phyloP scores from a whole-genome alignment of 1,140 invertebrate genomes.

The Orius insidiosus region DNA sequence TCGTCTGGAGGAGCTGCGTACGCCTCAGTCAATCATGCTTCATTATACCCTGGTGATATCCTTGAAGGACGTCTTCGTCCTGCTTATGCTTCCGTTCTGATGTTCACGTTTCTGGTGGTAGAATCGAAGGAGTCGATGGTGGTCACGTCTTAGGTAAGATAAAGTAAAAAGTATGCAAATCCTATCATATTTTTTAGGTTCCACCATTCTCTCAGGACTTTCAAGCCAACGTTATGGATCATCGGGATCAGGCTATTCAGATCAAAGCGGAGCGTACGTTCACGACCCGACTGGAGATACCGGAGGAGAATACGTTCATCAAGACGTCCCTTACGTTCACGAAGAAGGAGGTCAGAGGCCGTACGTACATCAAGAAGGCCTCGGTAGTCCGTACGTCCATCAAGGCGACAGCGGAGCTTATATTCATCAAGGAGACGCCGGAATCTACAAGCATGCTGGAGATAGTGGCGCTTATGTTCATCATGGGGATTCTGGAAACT shows the following conservation, averaged over 20 bases:
- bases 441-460: slow-evolving; percentile 14
- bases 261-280: slow-evolving; percentile 26
- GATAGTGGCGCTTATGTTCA: background rate
- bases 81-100: slow-evolving; percentile 21
- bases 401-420: slow-evolving; percentile 5
- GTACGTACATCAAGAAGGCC: slow-evolving; percentile 16
- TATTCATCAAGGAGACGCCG: slow-evolving; percentile 7
- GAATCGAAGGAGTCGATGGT: slow-evolving; percentile 18
- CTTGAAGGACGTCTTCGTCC: slow-evolving; percentile 20
- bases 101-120: slow-evolving; percentile 21
- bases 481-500: slow-evolving; percentile 7
- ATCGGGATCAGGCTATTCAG: slow-evolving; percentile 11
- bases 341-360: slow-evolving; percentile 19
- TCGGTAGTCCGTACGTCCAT: background rate
- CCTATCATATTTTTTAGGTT: slow-evolving; percentile 3
- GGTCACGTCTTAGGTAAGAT: slow-evolving; percentile 21
- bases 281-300: slow-evolving; percentile 21
- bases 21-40: slow-evolving; percentile 10
- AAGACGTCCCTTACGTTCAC: slow-evolving; percentile 12
- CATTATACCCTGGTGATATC: slow-evolving; percentile 17
- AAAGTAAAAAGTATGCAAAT: too few species aligned
- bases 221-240: background rate
- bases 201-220: slow-evolving; percentile 2
- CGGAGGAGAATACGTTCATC: slow-evolving; percentile 24
- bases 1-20: slow-evolving; percentile 15